Base-by-base conservation (phyloP, 2,797 vertebrate genomes). In the Uromys caudimaculatus region DNA sequence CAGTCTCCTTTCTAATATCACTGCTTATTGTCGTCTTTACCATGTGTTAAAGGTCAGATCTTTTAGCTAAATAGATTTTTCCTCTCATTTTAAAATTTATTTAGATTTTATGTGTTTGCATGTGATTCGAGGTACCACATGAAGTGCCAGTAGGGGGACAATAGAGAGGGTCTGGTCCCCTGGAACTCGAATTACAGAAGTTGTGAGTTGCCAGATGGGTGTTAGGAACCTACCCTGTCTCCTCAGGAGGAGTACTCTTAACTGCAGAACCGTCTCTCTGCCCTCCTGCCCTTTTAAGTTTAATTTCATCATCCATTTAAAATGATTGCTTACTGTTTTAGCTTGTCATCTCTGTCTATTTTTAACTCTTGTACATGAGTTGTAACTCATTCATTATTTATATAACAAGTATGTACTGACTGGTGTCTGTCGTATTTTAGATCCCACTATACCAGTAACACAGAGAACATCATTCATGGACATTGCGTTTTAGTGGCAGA, bases 321-420 rank as follows among this genome's bases (percentile, higher is more conserved):
- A 88, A 44, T 87, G 41, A 73, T 94, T 94, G 92, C 88, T 86
- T 95, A 50, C 44, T 77, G 2, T 92, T 82, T 96, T 94, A 27
- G 8, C 64, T 93, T 95, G 41, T 41, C 44, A 7, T 58, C 38
- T 19, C 24, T 3, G 19, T 83, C 29, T 90, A 81, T 73, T 94
- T 93, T 94, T 91, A 84, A 52, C 64, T 97, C 86, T 96, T 91
- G 35, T 85, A 52, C 32, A 35, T 90, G 77, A 81, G 6, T 64
- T 87, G 54, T 89, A 83, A 75, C 94, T 62, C 24, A 69, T 56
- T 71, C 38, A 78, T 89, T 88, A 44, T 89, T 96, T 60, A 88
- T 81, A 77, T 29, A 90, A 11, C 54, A 93, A 88, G 54, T 76
- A 69, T 96, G 92, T 91, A 58, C 81, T 92, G 50, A 92, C 50